Conservation (phyloP, 2,113 vertebrate genomes). For the Cryptotis parvus region DNA sequence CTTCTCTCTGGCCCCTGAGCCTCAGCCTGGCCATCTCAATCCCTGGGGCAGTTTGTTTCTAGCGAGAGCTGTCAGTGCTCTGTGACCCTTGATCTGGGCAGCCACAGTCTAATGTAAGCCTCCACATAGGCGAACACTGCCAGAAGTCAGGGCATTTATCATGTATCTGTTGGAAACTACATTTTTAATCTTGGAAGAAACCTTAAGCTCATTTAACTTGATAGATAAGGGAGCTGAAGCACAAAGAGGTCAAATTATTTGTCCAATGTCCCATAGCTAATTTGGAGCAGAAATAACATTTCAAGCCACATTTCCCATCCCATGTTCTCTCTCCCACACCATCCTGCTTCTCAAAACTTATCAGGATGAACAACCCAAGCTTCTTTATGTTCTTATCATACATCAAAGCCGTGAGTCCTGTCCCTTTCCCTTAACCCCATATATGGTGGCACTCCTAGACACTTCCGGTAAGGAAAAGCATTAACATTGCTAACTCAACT, state of each 20-base stretch:
- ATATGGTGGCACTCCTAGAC: neutral
- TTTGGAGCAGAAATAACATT: neutral
- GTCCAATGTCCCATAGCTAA: neutral
- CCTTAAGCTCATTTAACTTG: neutral
- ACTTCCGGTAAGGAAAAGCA: neutral
- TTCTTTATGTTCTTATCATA: neutral
- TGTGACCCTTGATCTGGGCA: neutral
- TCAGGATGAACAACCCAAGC: neutral
- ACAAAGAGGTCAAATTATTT: conserved; percentile 42
- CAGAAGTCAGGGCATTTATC: conserved; percentile 20
- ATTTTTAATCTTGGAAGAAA: conserved; percentile 51
- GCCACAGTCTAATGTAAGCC: neutral
- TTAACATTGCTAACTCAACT: neutral
- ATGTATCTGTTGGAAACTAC: neutral
- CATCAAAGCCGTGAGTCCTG: neutral
- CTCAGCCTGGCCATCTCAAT: neutral
- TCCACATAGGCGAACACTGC: neutral
- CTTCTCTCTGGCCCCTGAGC: too few species aligned
- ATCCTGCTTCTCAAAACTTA: neutral
- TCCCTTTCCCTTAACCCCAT: neutral
- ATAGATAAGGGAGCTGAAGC: neutral
- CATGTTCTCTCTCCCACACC: neutral
- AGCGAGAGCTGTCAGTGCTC: neutral
- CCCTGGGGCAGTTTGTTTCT: neutral
- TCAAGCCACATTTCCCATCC: neutral